A percentile compares a stretch with the other conserved stretches of the same genome.
Conservation (phyloP, 2,113 vertebrate genomes). For the Cacatua alba region DNA sequence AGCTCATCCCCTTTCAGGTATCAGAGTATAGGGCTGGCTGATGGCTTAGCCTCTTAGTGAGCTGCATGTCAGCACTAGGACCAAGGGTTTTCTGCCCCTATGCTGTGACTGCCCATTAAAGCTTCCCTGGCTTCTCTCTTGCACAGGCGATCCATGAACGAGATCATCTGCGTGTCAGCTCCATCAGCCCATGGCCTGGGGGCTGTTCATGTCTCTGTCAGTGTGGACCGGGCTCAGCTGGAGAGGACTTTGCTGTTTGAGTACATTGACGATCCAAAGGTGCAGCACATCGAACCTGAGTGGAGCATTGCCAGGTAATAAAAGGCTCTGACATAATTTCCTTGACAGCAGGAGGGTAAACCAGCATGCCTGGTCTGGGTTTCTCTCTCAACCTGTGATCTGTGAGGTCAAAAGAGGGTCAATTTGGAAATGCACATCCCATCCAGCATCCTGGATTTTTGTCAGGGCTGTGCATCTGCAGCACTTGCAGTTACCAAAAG, state of each 20-base stretch:
- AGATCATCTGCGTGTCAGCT: slow-evolving; percentile 91
- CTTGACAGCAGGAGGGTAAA: too few species aligned
- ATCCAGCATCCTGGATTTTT: neutral
- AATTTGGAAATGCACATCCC: neutral
- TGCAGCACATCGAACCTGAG: slow-evolving; percentile 92
- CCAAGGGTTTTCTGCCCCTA: too few species aligned
- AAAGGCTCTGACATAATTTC: neutral
- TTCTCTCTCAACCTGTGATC: neutral
- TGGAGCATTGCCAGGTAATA: slow-evolving; percentile 96
- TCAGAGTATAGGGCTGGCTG: neutral
- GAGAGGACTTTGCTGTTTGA: slow-evolving; percentile 87
- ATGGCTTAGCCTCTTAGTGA: neutral
- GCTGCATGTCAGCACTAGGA: neutral
- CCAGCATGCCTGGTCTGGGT: neutral
- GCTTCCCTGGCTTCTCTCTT: neutral
- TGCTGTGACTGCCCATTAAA: fast-evolving
- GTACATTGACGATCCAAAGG: slow-evolving; percentile 95
- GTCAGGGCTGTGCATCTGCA: neutral
- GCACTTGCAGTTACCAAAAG: neutral
- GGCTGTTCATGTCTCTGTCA: slow-evolving; percentile 86
- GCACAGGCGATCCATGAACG: slow-evolving; percentile 86
- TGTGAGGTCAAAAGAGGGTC: neutral
- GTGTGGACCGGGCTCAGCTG: slow-evolving; percentile 89
- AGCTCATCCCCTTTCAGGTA: neutral
- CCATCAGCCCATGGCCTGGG: slow-evolving; percentile 88